Base-by-base conservation (phyloP, 2,888 invertebrate genomes). In the Girardia tigrina region DNA sequence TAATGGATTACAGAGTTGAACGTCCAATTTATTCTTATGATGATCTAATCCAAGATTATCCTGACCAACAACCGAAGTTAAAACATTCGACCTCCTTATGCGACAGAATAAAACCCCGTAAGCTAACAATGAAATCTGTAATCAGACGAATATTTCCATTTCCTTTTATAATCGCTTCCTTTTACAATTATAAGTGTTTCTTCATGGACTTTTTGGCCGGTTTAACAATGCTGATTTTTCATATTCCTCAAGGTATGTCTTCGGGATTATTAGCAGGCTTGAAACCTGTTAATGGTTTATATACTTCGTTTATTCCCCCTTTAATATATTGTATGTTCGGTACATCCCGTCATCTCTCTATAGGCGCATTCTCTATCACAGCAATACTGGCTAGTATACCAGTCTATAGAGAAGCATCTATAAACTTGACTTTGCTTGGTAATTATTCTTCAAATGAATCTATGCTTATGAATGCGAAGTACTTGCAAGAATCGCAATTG, bases 291-390 rank as follows among this genome's bases (percentile, higher is more conserved):
- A 75, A 75, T 28, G 75, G 75, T 20, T 70, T 75, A 26, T 75
- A 75, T 28, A 72, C 75, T n/a, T 75, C 75, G 23, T 28, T 75
- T 20, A 71, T 75, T 26, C 75, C 75, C n/a, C 71, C 71, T 1
- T 71, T 75, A 23, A 75, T 75, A 4, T 75, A 75, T 28, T 69
- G 28, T 1, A 8, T 75, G 6, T 75, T 75, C 28, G 75, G 70
- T 14, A 72, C 71, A 4, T 75, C 75, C 1, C 75, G 75, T n/a
- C 75, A 75, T 16, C 6, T 75, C 29, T 75, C 75, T 8, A 75
- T 75, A 14, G 36, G 36, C 12, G 16, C 36, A 16, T 36, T 36
- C 16, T 36, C 36, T 16, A 36, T 36, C 16, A 36, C 16, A 12
- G 36, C 36, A 36, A 36, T 36, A 12, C 36, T 36, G 8, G 16